phyloP scores from a whole-genome alignment of 2,888 invertebrate species.

The Cryptus viduatorius region DNA sequence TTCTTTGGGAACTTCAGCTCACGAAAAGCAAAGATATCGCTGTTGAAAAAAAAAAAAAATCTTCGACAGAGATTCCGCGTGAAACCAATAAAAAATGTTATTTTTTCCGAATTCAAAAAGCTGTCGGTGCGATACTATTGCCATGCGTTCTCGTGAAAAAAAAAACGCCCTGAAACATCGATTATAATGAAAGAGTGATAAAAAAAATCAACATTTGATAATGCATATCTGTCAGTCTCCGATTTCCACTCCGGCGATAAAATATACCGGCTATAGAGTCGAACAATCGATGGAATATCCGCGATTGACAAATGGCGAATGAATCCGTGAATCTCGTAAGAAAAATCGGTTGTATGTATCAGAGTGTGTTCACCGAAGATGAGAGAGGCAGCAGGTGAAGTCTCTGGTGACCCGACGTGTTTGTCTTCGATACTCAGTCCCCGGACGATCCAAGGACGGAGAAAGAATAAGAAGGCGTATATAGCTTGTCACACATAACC shows the following conservation, averaged over 20 bases:
- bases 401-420: constrained; percentile 58
- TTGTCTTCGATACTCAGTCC: constrained; percentile 73
- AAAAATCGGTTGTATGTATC: constrained; percentile 54
- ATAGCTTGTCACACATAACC: background rate
- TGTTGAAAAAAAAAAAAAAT: no score
- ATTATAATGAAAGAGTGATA: background rate
- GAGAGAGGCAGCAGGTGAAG: constrained; percentile 27
- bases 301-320: constrained; percentile 46
- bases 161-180: no score
- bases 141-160: no score
- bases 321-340: constrained; percentile 42
- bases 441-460: constrained; percentile 52
- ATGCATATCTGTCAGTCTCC: background rate
- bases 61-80: no score
- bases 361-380: constrained; percentile 27
- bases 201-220: background rate
- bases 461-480: constrained; percentile 9
- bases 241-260: background rate
- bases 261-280: background rate
- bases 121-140: no score
- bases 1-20: no score
- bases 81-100: no score
- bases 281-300: background rate
- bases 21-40: no score
- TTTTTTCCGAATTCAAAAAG: no score